Conservation (phyloP, 2,797 vertebrate genomes). For the Gastrophryne carolinensis region DNA sequence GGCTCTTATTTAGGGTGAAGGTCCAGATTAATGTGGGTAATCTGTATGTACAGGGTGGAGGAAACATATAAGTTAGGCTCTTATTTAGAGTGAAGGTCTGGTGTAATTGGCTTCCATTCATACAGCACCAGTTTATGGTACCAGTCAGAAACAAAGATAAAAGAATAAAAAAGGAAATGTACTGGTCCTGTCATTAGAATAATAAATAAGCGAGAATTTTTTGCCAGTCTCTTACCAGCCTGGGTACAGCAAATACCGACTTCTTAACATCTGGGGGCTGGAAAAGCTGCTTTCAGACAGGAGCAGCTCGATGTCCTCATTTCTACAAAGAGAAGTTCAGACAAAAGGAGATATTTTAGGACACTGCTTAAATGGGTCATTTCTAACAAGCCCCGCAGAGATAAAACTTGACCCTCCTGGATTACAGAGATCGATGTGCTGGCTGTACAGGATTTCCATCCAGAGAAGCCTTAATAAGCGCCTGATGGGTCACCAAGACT, state of each 20-base stretch:
- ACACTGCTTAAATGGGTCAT: not conserved
- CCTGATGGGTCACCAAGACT: too few species aligned
- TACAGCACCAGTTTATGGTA: not conserved
- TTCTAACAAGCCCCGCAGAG: not conserved
- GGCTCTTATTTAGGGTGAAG: too few species aligned
- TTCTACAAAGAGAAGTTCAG: conserved; percentile 70
- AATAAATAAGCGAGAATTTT: not conserved
- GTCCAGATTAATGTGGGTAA: too few species aligned
- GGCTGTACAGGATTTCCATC: too few species aligned
- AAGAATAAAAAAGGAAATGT: not conserved
- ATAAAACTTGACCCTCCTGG: too few species aligned
- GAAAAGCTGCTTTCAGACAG: conserved; percentile 86
- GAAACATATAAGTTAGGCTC: too few species aligned
- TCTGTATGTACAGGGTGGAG: too few species aligned
- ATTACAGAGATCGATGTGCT: too few species aligned
- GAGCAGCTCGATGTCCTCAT: conserved; percentile 87
- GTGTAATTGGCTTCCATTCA: too few species aligned
- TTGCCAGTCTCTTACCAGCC: conserved; percentile 83
- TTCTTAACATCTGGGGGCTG: conserved; percentile 84
- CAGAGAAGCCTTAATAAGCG: too few species aligned
- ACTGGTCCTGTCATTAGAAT: not conserved
- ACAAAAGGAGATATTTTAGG: not conserved
- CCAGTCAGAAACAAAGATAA: not conserved
- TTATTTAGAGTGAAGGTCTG: too few species aligned
- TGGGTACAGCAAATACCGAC: conserved; percentile 90